Percentiles rank a stretch among this genome's conserved stretches.
These are phyloP conservation scores for Donacobius atricapilla DNA, from an alignment of 2,113 vertebrate species.

Conservation along the genomic window DNA sequence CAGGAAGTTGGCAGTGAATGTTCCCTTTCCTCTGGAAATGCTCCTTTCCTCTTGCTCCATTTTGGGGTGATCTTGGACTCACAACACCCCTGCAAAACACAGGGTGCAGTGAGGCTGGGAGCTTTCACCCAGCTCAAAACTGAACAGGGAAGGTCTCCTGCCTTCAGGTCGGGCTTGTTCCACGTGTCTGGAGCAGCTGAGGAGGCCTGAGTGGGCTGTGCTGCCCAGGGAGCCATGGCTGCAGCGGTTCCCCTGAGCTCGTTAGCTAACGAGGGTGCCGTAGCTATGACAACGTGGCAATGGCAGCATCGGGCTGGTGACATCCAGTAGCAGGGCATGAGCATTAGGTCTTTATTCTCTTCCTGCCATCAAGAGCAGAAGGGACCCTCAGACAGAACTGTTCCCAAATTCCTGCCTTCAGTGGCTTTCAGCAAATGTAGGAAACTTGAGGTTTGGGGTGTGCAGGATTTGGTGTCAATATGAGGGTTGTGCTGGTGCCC, in stretches of 20 bases:
- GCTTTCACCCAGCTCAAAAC: not conserved
- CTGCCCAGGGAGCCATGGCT: not conserved
- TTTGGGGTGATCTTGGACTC: not conserved
- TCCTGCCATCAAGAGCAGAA: not conserved
- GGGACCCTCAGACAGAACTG: not conserved
- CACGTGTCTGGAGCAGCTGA: not conserved
- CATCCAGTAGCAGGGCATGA: not conserved
- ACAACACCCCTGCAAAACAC: not conserved
- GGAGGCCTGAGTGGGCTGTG: not conserved
- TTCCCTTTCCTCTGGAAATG: not conserved
- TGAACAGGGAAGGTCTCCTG: not conserved
- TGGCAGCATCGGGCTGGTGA: not conserved
- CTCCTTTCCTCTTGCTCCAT: not conserved
- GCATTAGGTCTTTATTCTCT: not conserved
- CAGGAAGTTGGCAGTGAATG: not conserved
- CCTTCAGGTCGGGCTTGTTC: not conserved
- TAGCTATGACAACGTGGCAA: not conserved
- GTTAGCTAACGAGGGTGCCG: not conserved
- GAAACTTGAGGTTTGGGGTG: fast-evolving
- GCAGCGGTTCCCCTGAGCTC: not conserved
- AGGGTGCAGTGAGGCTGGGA: not conserved
- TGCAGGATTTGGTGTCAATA: not conserved
- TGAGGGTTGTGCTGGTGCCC: not conserved
- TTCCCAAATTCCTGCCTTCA: not conserved
- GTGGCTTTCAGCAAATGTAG: not conserved